Evolutionary conservation across 2,113 vertebrate species (phyloP).

Genomic region (Proteles cristata): DNA sequence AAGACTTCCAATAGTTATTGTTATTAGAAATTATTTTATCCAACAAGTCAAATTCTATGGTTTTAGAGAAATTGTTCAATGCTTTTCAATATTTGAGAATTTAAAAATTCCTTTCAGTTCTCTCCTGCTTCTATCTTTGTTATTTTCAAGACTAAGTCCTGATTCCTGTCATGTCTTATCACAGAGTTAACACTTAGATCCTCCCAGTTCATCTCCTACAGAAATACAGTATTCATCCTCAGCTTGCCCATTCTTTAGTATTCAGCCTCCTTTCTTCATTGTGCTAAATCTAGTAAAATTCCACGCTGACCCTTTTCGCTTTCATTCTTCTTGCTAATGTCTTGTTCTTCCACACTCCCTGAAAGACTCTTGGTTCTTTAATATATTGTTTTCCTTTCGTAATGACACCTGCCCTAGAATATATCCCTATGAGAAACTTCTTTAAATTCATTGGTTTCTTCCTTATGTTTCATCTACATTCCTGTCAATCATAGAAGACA

Average conservation of each 20-base stretch:
- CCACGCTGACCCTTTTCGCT: background rate
- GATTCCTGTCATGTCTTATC: background rate
- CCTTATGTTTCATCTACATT: conserved; percentile 13
- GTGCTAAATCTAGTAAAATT: background rate
- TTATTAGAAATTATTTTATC: conserved; percentile 43
- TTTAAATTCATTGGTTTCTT: conserved; percentile 6
- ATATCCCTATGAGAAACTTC: conserved; percentile 26
- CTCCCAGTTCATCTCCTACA: background rate
- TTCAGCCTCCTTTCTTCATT: background rate
- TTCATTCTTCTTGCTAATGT: background rate
- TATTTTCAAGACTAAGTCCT: background rate
- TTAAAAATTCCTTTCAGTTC: conserved; percentile 3
- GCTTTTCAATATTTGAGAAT: background rate
- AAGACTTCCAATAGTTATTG: background rate
- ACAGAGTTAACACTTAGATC: background rate
- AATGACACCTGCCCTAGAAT: conserved; percentile 29
- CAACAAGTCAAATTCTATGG: background rate
- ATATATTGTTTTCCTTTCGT: conserved; percentile 7
- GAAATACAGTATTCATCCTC: background rate
- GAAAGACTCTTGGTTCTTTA: background rate
- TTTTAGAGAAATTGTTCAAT: conserved; percentile 14
- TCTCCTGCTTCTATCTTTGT: background rate
- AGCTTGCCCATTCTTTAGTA: background rate
- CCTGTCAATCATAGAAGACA: conserved; percentile 25
- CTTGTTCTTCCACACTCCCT: background rate